Base-by-base conservation (phyloP, 2,888 invertebrate species). In the Agrotis exclamationis region DNA sequence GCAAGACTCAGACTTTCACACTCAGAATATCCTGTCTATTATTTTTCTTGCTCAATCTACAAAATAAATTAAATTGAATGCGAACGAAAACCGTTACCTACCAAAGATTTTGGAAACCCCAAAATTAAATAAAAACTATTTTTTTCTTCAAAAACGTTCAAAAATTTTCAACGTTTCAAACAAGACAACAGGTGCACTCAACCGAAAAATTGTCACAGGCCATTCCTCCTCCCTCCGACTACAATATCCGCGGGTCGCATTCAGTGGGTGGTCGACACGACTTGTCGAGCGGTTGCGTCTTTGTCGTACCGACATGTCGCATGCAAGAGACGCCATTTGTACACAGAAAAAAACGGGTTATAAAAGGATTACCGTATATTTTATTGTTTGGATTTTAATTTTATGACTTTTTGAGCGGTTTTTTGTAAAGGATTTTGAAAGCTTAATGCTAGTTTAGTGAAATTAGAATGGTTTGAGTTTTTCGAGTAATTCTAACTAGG, bases 241-340 rank as follows among this genome's bases (percentile, higher is more conserved):
- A 80, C 50, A 64, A 75, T 79, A 70, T 78, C 79, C 80, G 82
- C 79, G 82, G 78, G 83, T 73, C 70, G 67, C 80, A 78, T 78
- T 66, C 80, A 82, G 85, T 89, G 90, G 90, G 90, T 89, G 90
- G 90, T 90, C 90, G 70, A 74, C 76, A 74, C 70, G 79, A 81
- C 85, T 76, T 82, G 84, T 83, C 83, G 85, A 82, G 82, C 84
- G 83, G 81, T 80, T 13, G 50, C 70, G 66, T 70, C 79, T 83
- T 84, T 83, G 84, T 85, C 75, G 81, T 72, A 76, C 83, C 84
- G 84, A 75, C 76, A 74, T 82, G 84, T 86, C 78, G 83, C 78
- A 79, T 82, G 81, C 85, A 82, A 60, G 71, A 70, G 79, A 83
- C 83, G 75, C 78, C 74, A 67, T 80, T 74, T 82, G 70, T 84